Percentiles rank a stretch among this genome's conserved stretches.
Evolutionary conservation across 2,797 vertebrate species (phyloP).

Genomic region (Etheostoma perlongum): DNA sequence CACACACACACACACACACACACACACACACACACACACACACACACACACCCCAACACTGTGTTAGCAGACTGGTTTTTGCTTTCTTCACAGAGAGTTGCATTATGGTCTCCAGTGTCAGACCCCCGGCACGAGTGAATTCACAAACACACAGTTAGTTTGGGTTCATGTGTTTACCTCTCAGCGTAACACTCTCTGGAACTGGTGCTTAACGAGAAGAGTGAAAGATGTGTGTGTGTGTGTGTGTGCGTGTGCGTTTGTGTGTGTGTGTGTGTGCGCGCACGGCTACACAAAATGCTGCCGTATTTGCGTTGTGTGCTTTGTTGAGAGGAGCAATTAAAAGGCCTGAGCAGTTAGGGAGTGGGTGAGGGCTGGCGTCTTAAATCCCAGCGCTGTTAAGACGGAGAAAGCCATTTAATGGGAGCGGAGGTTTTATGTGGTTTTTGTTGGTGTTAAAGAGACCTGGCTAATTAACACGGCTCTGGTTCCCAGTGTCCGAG

Average conservation of each 20-base stretch:
- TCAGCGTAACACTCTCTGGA: constrained; percentile 14
- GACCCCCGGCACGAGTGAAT: constrained; percentile 7
- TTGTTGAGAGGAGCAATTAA: constrained; percentile 64
- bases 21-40: not conserved
- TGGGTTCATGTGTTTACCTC: constrained; percentile 35
- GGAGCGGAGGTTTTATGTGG: constrained; percentile 50
- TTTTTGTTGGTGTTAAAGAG: constrained; percentile 55
- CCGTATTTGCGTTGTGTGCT: constrained; percentile 32
- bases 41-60: constrained; percentile 5
- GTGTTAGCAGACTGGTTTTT: constrained; percentile 8
- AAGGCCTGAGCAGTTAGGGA: constrained; percentile 31
- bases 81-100: constrained; percentile 10
- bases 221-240: constrained; percentile 8
- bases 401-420: constrained; percentile 35
- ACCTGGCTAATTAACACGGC: constrained; percentile 54
- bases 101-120: constrained; percentile 32
- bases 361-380: constrained; percentile 31
- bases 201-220: constrained; percentile 29
- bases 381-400: constrained; percentile 47
- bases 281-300: constrained; percentile 3
- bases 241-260: constrained; percentile 3
- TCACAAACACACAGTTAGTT: constrained; percentile 12
- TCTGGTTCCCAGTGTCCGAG: constrained; percentile 11
- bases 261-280: not conserved
- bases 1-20: too few species aligned